phyloP scores from a whole-genome alignment of 2,113 vertebrate genomes.

The Lepisosteus osseus region DNA sequence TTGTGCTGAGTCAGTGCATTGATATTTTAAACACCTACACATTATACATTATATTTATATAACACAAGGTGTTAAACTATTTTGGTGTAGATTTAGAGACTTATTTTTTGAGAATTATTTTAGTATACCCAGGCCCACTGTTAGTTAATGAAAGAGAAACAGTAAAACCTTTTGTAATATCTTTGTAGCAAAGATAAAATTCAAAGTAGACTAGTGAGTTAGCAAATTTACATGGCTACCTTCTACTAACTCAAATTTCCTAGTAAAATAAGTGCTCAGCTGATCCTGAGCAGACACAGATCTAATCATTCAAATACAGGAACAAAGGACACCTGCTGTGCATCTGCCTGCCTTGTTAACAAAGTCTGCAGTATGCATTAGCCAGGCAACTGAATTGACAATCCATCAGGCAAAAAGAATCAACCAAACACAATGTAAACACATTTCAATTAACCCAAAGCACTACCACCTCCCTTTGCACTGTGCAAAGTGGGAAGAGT shows the following conservation, averaged over 20 bases:
- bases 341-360: constrained; percentile 46
- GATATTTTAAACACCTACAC: no score
- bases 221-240: constrained; percentile 3
- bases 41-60: no score
- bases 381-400: neutral
- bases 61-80: no score
- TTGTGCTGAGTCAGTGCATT: no score
- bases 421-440: no score
- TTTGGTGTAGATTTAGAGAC: no score
- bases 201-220: neutral
- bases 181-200: constrained; percentile 7
- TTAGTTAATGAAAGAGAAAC: neutral
- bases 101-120: no score
- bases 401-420: constrained; percentile 16
- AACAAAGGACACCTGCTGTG: constrained; percentile 39
- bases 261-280: constrained; percentile 30
- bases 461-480: no score
- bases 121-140: neutral
- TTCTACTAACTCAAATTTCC: constrained; percentile 18
- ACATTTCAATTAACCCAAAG: no score
- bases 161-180: neutral
- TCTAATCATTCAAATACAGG: constrained; percentile 29
- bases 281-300: constrained; percentile 23
- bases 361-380: neutral
- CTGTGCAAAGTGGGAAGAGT: no score